Conservation (phyloP, 1,140 invertebrate genomes). For the Drosophila hydei region DNA sequence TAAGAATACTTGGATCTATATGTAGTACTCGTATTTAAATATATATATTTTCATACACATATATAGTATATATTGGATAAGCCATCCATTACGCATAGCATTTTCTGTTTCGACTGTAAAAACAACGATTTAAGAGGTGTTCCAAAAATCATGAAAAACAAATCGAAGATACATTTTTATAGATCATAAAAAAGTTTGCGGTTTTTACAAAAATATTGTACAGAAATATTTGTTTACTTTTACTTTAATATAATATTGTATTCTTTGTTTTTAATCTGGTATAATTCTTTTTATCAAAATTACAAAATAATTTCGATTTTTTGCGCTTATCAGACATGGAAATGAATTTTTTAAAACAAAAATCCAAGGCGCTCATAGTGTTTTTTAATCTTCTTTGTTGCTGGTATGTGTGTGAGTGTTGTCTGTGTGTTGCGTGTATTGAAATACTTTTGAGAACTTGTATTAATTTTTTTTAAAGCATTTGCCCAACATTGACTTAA, state of each 20-base stretch:
- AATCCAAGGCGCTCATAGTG: constrained; percentile 57
- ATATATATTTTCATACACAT: constrained; percentile 28
- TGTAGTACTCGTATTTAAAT: constrained; percentile 27
- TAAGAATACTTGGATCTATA: constrained; percentile 72
- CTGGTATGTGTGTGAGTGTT: constrained; percentile 49
- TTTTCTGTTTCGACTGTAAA: constrained; percentile 9
- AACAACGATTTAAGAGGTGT: not conserved
- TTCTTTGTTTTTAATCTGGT: not conserved
- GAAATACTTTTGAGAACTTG: constrained; percentile 65
- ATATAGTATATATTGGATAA: constrained; percentile 50
- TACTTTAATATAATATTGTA: constrained; percentile 12
- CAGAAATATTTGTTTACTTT: not conserved
- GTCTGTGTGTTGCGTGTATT: constrained; percentile 45
- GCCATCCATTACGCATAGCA: constrained; percentile 43
- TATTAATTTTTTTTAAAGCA: constrained; percentile 20
- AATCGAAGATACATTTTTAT: constrained; percentile 1
- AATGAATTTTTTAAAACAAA: constrained; percentile 80
- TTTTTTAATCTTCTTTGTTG: constrained; percentile 26
- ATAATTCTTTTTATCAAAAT: constrained; percentile 30
- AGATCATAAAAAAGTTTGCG: not conserved
- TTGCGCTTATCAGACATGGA: constrained; percentile 44
- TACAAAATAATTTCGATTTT: constrained; percentile 37
- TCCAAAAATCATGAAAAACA: not conserved
- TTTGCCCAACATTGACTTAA: constrained; percentile 47
- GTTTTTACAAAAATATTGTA: constrained; percentile 4